phyloP scores from a whole-genome alignment of 1,140 invertebrate genomes.

The Pseudachorutes palmiensis region DNA sequence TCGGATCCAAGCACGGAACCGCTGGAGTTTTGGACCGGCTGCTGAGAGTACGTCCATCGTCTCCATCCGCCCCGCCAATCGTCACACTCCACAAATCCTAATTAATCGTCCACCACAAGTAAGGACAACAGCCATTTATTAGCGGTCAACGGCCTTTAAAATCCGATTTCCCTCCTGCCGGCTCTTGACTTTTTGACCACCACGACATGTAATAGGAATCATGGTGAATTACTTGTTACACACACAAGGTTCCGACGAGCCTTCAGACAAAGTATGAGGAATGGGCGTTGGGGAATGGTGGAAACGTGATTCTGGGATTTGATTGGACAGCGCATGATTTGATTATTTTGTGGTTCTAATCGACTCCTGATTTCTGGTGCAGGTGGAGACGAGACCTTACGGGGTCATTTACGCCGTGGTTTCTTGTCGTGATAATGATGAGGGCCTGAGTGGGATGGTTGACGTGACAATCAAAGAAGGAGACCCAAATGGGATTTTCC shows the following conservation, averaged over 20 bases:
- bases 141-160: no score
- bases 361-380: no score
- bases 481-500: conserved; percentile 77
- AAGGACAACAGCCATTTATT: conserved; percentile 9
- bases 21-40: conserved; percentile 39
- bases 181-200: no score
- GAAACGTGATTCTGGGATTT: no score
- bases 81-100: conserved; percentile 72
- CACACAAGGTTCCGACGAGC: no score
- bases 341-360: no score
- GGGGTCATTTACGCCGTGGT: conserved; percentile 84
- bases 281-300: no score
- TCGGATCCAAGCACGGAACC: conserved; percentile 32
- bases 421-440: conserved; percentile 69
- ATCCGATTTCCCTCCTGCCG: no score
- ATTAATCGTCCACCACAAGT: conserved; percentile 46
- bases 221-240: no score
- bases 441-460: conserved; percentile 73
- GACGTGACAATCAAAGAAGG: conserved; percentile 79
- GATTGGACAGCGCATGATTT: no score
- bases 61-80: conserved; percentile 73
- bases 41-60: conserved; percentile 64
- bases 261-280: no score
- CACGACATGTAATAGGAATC: no score
- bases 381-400: conserved; percentile 49